phyloP scores from a whole-genome alignment of 2,113 vertebrate genomes.

The Gopherus evgoodei region DNA sequence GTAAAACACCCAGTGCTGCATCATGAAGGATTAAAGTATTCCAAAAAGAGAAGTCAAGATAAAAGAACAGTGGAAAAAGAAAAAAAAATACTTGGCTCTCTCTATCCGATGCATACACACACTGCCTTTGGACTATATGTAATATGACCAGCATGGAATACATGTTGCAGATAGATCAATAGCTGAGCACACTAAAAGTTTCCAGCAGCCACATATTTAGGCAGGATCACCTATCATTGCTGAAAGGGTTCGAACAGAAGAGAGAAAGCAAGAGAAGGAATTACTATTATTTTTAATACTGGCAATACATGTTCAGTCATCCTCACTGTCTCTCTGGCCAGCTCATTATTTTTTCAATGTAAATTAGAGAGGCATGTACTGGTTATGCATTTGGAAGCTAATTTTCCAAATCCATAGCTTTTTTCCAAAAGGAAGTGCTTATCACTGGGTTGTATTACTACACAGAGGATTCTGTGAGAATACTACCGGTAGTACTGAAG shows the following conservation, averaged over 20 bases:
- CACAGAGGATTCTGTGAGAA: background rate
- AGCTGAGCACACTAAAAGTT: background rate
- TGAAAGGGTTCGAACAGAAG: background rate
- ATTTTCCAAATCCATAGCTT: background rate
- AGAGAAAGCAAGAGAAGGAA: constrained; percentile 12
- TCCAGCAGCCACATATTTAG: constrained; percentile 5
- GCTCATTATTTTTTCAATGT: background rate
- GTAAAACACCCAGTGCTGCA: background rate
- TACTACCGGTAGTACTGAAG: background rate
- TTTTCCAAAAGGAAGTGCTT: constrained; percentile 14
- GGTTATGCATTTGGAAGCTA: constrained; percentile 31
- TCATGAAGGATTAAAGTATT: background rate
- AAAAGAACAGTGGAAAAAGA: constrained; percentile 11
- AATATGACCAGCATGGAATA: constrained; percentile 37
- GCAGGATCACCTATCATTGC: background rate
- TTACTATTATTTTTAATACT: background rate
- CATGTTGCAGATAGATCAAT: constrained; percentile 3
- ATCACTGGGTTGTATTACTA: constrained; percentile 10
- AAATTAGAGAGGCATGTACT: background rate
- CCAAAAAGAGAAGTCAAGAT: background rate
- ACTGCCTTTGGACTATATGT: background rate
- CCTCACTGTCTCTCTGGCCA: background rate
- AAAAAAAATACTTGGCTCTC: background rate
- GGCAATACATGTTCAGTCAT: constrained; percentile 1
- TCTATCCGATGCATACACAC: background rate